Conservation (phyloP, 2,797 vertebrate genomes). For the Heliangelus exortis region DNA sequence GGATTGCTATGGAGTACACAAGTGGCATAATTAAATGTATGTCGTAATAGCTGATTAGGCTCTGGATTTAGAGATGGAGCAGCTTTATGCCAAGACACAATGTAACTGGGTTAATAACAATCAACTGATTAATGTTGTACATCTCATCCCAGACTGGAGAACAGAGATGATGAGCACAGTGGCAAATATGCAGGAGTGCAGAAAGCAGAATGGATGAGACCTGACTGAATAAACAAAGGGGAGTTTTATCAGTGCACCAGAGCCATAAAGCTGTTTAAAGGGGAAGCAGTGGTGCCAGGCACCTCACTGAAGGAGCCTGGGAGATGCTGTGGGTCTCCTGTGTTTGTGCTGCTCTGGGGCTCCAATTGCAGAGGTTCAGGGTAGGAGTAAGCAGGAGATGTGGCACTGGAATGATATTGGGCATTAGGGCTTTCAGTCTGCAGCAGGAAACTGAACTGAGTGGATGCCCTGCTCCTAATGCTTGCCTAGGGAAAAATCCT, state of each 20-base stretch:
- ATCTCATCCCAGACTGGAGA: background rate
- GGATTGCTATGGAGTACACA: background rate
- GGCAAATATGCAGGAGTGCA: background rate
- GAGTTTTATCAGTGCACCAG: background rate
- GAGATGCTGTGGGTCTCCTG: background rate
- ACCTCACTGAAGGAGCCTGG: background rate
- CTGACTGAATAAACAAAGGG: background rate
- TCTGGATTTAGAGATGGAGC: conserved; percentile 32
- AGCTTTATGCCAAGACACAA: conserved; percentile 4
- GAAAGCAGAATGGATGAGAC: background rate
- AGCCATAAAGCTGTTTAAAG: background rate
- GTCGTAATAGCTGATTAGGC: conserved; percentile 7
- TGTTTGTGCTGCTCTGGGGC: too few species aligned
- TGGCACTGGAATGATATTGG: background rate
- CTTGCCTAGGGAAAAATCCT: background rate
- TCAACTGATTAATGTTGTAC: conserved; percentile 6
- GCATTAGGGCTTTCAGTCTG: background rate
- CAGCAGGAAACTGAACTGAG: background rate
- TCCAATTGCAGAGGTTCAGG: too few species aligned
- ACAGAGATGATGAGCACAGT: background rate
- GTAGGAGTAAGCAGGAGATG: background rate
- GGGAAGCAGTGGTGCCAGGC: background rate
- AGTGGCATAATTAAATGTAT: background rate
- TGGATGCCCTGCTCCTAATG: accelerated
- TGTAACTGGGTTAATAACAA: conserved; percentile 48